Evolutionary conservation across 2,113 vertebrate genomes (phyloP).

Genomic region (Dromiciops gliroides): DNA sequence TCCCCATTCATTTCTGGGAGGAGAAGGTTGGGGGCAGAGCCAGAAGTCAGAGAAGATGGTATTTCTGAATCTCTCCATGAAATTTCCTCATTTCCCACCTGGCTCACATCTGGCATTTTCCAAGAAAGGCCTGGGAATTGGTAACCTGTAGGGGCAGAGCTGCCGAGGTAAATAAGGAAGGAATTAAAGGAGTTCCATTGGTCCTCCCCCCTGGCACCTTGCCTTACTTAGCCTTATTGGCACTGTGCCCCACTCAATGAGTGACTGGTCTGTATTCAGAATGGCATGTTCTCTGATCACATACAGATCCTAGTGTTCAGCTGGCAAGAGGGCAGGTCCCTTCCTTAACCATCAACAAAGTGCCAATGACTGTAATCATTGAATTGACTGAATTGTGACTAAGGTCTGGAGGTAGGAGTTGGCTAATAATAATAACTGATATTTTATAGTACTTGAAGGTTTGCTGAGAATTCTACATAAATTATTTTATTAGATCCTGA

Average conservation of each 20-base stretch:
- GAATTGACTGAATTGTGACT: neutral
- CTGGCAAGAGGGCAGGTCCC: neutral
- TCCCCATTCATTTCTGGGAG: neutral
- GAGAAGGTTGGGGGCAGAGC: rapidly evolving
- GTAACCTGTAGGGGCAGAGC: neutral
- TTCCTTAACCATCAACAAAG: neutral
- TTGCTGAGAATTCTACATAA: neutral
- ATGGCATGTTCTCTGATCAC: no score
- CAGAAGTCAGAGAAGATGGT: neutral
- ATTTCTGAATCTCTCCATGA: rapidly evolving
- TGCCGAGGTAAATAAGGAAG: neutral
- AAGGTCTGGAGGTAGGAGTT: neutral
- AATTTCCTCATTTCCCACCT: neutral
- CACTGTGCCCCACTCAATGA: neutral
- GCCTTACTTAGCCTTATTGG: rapidly evolving
- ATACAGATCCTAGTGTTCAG: neutral
- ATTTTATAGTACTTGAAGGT: neutral
- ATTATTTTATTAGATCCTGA: neutral
- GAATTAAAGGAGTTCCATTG: rapidly evolving
- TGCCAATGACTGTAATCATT: neutral
- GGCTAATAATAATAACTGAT: neutral
- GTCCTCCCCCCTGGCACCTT: neutral
- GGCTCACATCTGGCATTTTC: neutral
- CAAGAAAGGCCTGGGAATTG: neutral
- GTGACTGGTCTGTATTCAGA: rapidly evolving